A percentile compares a stretch with the other conserved stretches of the same genome.
Conservation (phyloP, 2,888 invertebrate species). For the Acleris laterana region DNA sequence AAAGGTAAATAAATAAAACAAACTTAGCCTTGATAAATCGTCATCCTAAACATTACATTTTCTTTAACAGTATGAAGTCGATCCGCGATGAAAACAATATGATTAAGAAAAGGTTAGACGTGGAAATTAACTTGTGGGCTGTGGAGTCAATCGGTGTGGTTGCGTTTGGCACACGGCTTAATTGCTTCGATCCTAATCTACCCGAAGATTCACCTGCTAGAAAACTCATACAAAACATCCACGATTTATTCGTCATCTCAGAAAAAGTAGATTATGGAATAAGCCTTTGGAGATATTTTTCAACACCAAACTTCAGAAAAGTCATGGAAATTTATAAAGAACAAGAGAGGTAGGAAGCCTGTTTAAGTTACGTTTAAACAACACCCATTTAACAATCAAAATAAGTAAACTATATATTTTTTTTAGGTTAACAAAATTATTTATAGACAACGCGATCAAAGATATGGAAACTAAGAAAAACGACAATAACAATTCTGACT, state of each 20-base stretch:
- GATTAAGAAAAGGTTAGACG: conserved; percentile 81
- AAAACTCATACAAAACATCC: conserved; percentile 61
- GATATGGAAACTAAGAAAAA: conserved; percentile 43
- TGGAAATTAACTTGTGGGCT: conserved; percentile 86
- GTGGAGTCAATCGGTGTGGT: conserved; percentile 82
- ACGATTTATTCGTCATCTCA: conserved; percentile 53
- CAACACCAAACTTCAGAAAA: conserved; percentile 59
- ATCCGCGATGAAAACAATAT: conserved; percentile 79
- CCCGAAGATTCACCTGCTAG: conserved; percentile 62
- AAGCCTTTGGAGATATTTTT: conserved; percentile 57
- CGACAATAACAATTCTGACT: conserved; percentile 43
- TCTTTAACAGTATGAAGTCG: conserved; percentile 73
- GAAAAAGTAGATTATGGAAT: conserved; percentile 63
- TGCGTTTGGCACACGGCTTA: conserved; percentile 66
- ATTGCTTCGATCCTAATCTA: conserved; percentile 62
- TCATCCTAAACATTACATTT: not conserved
- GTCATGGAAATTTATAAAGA: conserved; percentile 64
- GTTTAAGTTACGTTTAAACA: not conserved
- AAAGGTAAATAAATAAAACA: no score
- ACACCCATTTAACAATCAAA: not conserved
- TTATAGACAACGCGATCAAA: conserved; percentile 52
- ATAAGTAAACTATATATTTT: not conserved
- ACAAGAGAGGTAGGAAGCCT: conserved; percentile 57
- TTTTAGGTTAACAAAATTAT: conserved; percentile 52
- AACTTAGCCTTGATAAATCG: not conserved